These are phyloP conservation scores for Hedychridium roseum DNA, from an alignment of 2,888 invertebrate species.

Conservation along the genomic window DNA sequence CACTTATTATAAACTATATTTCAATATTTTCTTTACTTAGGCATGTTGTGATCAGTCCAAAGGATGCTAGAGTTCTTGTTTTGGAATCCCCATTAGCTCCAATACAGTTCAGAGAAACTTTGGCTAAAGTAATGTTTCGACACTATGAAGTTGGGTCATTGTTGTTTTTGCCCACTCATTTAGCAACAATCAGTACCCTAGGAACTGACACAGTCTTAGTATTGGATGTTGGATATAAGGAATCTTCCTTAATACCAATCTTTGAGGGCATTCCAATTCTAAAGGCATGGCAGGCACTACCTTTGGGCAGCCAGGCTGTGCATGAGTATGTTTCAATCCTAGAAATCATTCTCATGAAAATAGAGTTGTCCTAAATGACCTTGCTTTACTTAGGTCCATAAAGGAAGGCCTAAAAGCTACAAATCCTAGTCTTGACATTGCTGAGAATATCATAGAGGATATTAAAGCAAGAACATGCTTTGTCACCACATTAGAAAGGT, in stretches of 20 bases:
- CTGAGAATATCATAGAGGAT: constrained; percentile 66
- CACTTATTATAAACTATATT: neutral
- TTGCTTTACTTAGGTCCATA: constrained; percentile 38
- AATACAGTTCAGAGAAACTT: constrained; percentile 82
- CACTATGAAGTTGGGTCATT: constrained; percentile 86
- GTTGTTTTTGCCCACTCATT: constrained; percentile 84
- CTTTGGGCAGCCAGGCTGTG: constrained; percentile 78
- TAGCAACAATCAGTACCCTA: constrained; percentile 83
- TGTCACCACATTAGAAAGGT: constrained; percentile 79
- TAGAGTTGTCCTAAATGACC: constrained; percentile 22
- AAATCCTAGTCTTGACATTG: constrained; percentile 44
- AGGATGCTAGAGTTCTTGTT: constrained; percentile 89
- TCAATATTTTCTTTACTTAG: constrained; percentile 64
- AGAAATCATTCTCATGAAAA: neutral
- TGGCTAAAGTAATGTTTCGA: constrained; percentile 90
- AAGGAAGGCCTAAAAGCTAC: constrained; percentile 38
- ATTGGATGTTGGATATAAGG: constrained; percentile 86
- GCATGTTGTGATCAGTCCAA: constrained; percentile 89
- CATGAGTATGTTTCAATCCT: constrained; percentile 68
- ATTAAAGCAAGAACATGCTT: constrained; percentile 85
- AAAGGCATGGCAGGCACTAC: constrained; percentile 82
- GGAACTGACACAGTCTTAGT: constrained; percentile 85
- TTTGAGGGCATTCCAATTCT: constrained; percentile 88
- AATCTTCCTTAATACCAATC: constrained; percentile 82
- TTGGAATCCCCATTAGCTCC: constrained; percentile 89